Evolutionary conservation across 2,888 invertebrate species (phyloP), one percentile per base, ranked within the genome.

Genomic region (Parochlus steinenii): DNA sequence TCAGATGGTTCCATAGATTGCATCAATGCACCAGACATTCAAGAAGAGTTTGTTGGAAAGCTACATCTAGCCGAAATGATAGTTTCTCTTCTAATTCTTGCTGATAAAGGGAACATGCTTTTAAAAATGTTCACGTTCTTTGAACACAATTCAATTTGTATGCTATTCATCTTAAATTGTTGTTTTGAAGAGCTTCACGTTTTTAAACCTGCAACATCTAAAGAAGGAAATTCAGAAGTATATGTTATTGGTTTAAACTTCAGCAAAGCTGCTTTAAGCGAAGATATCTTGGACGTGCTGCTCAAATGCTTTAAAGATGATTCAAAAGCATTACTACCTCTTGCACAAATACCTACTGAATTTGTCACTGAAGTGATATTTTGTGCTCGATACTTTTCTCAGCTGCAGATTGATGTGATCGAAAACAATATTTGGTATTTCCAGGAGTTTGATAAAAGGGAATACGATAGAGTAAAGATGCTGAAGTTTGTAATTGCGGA

Each of bases 1-100:
- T 90, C 90, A 1, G 95, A 95, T 64, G 95, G 95, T 2, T 90
- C 92, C 46, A 72, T 92, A 19, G 81, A 92, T 53, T 95, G 93
- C 50, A 71, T 78, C 42, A 68, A 71, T 35, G 67, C 73, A 47
- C 93, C 93, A 1, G 85, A 75, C 23, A 80, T 82, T 44, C 95
- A 95, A 54, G 95, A 95, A 51, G 64, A 59, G 37, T 61, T 69
- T 2, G 86, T 92, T 0, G 70, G 76, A 6, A 69, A 71, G 4
- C 63, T 95, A 7, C 81, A 87, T 48, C 79, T 75, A 49, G 82
- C 85, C 51, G 93, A 95, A 64, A 69, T 75, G 5, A 58, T 83
- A 3, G 69, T 81, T 3, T 86, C 85, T 0, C 51, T 93, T 12
- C 65, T 67, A 34, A 58, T 82, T 16, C 63, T 95, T 10, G 60